Conservation (phyloP, 2,888 invertebrate species). For the Griposia aprilina region DNA sequence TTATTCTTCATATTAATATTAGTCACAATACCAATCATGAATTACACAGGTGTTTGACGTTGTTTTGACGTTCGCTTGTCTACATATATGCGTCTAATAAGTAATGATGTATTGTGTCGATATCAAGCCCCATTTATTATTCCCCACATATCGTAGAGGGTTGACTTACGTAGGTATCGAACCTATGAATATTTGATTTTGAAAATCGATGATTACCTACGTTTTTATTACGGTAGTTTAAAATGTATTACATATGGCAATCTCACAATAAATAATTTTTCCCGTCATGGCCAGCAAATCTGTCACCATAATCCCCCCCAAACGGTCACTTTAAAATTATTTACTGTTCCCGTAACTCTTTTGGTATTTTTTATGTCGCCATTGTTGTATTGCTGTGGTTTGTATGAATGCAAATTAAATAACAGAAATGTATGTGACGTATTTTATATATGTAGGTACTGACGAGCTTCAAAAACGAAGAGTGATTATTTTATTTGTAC, state of each 20-base stretch:
- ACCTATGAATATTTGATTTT: constrained; percentile 58
- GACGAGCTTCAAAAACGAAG: constrained; percentile 28
- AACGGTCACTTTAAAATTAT: constrained; percentile 83
- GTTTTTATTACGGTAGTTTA: constrained; percentile 55
- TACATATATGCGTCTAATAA: not conserved
- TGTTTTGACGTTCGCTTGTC: constrained; percentile 19
- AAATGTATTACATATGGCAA: constrained; percentile 56
- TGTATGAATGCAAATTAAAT: constrained; percentile 75
- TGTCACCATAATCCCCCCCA: constrained; percentile 74
- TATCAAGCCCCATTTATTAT: constrained; percentile 50
- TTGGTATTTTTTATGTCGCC: constrained; percentile 74
- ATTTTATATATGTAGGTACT: constrained; percentile 69
- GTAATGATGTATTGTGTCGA: constrained; percentile 34
- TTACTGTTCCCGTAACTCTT: constrained; percentile 80
- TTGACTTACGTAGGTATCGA: constrained; percentile 39
- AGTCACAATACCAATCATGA: constrained; percentile 4
- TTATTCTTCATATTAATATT: not conserved
- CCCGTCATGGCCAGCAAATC: constrained; percentile 73
- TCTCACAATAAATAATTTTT: constrained; percentile 70
- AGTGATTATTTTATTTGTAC: constrained; percentile 52
- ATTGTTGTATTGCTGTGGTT: constrained; percentile 76
- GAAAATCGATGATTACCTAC: constrained; percentile 55
- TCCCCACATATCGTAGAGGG: constrained; percentile 36
- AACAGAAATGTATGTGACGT: constrained; percentile 66
- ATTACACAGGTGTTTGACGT: constrained; percentile 13